phyloP scores from a whole-genome alignment of 1,140 invertebrate species.

The Bursaphelenchus mucronatus region DNA sequence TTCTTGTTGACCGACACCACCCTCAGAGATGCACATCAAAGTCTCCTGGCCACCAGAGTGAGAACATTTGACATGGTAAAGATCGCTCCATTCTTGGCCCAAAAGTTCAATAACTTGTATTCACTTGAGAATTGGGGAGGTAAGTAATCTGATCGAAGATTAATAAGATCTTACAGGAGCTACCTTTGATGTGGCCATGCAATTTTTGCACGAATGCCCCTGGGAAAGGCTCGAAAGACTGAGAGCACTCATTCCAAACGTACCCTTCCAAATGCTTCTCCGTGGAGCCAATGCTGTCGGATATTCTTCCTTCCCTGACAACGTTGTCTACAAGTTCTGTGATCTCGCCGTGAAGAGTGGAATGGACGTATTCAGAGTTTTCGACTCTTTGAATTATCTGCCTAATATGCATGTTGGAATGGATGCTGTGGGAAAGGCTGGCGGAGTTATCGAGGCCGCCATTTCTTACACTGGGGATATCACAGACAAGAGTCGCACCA shows the following conservation, averaged over 20 bases:
- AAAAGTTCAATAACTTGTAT: slow-evolving; percentile 78
- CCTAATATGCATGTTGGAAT: slow-evolving; percentile 94
- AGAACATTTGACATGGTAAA: slow-evolving; percentile 82
- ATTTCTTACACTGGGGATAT: slow-evolving; percentile 98
- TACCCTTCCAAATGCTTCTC: slow-evolving; percentile 97
- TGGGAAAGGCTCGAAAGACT: slow-evolving; percentile 90
- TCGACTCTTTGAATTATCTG: slow-evolving; percentile 95
- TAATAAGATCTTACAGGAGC: slow-evolving; percentile 68
- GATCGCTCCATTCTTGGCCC: slow-evolving; percentile 87
- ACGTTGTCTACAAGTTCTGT: slow-evolving; percentile 85
- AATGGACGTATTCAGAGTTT: slow-evolving; percentile 97
- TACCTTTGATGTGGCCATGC: slow-evolving; percentile 91
- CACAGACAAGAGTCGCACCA: slow-evolving; percentile 78
- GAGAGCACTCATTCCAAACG: slow-evolving; percentile 85
- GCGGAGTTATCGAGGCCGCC: slow-evolving; percentile 61
- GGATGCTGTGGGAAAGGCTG: slow-evolving; percentile 93
- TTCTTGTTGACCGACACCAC: slow-evolving; percentile 92
- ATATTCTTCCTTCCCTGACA: slow-evolving; percentile 97
- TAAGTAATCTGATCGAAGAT: slow-evolving; percentile 34
- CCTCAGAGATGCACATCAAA: slow-evolving; percentile 94
- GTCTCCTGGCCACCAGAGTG: slow-evolving; percentile 85
- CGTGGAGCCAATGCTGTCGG: slow-evolving; percentile 95
- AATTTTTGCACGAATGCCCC: slow-evolving; percentile 95
- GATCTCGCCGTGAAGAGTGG: slow-evolving; percentile 83
- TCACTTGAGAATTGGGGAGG: slow-evolving; percentile 92